These are phyloP conservation scores for Cataglyphis livida DNA, from an alignment of 2,888 invertebrate genomes.

Conservation along the genomic window DNA sequence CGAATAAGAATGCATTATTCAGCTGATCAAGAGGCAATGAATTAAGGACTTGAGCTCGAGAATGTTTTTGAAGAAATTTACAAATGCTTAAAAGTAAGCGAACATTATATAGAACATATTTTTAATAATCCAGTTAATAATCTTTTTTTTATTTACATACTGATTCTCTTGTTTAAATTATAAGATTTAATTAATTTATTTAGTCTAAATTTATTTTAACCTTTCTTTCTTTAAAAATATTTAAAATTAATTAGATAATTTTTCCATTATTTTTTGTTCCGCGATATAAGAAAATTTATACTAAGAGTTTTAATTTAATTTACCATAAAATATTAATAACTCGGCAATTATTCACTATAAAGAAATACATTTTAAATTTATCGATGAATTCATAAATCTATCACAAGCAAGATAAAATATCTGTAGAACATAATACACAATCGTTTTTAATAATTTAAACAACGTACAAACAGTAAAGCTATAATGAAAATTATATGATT, in stretches of 20 bases:
- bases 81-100: not conserved
- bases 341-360: not conserved
- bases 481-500: not conserved
- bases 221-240: not conserved
- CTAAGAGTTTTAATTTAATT: not conserved
- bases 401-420: not conserved
- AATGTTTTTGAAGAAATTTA: constrained; percentile 11
- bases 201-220: not conserved
- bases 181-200: not conserved
- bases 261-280: not conserved
- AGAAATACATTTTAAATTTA: not conserved
- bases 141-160: not conserved
- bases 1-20: constrained; percentile 23
- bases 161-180: no score
- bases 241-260: not conserved
- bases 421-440: not conserved
- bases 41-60: not conserved
- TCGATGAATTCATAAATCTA: not conserved
- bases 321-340: not conserved
- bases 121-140: not conserved
- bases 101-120: not conserved
- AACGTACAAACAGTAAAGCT: not conserved
- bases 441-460: not conserved
- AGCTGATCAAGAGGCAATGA: not conserved
- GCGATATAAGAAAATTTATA: not conserved